Base-by-base conservation (phyloP, 1,140 invertebrate species). In the Caenorhabditis tropicalis region DNA sequence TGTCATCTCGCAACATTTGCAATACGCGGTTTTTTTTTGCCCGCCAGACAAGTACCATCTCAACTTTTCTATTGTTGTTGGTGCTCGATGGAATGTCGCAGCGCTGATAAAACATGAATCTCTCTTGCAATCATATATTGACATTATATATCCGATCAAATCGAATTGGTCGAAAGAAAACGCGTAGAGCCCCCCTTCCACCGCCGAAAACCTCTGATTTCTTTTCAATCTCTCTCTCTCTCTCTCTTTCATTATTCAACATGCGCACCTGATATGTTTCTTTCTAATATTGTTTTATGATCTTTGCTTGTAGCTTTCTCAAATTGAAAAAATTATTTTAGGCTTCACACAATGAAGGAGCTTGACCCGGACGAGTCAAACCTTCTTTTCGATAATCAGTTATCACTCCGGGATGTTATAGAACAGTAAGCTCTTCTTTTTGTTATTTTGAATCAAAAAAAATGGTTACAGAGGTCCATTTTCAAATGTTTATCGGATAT, bases 121-220 rank as follows among this genome's bases (percentile, higher is more conserved):
- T 74, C 65, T 74, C 65, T 74, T 74, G 65, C 65, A 74, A 43
- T 74, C 65, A 74, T 74, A 7, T 74, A 74, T 74, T 74, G 65
- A 74, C 65, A 74, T 74, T 74, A 74, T 74, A 74, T 74, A 39
- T 74, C 65, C 65, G 58, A 65, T 74, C 65, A 74, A 74, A 74
- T 74, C 65, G 24, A 74, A 74, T 46, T 43, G 65, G 65, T 24
- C 36, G 65, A 74, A 21, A 74, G 65, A 74, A 74, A 74, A 74
- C 36, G 65, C 65, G n/a, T 36, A 46, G 65, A 74, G 65, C 65
- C 65, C 36, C 58, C 12, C 7, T 36, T 27, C 24, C 53, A 16
- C 58, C 12, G 7, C 58, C 29, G 24, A 74, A 74, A 74, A 74
- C 65, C 36, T 33, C 65, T 12, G 43, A 43, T 74, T 74, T 74